A percentile compares a stretch with the other conserved stretches of the same genome.
These are phyloP conservation scores for Microtus montanus DNA, from an alignment of 2,113 vertebrate species.

Conservation along the genomic window DNA sequence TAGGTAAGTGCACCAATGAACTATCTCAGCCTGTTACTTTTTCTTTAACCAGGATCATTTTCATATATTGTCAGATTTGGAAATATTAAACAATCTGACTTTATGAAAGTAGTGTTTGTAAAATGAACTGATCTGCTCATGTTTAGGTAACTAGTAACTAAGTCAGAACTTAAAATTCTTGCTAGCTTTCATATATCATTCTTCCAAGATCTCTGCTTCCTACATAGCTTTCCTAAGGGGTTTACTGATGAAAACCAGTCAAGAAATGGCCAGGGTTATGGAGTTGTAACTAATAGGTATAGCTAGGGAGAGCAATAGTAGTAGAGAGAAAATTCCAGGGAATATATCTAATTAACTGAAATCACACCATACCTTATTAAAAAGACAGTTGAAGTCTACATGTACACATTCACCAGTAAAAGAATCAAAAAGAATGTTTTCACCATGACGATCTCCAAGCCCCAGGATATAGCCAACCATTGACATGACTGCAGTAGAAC, in stretches of 20 bases:
- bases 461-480: conserved; percentile 99
- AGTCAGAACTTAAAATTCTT: conserved; percentile 36
- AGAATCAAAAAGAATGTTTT: conserved; percentile 98
- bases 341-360: conserved; percentile 41
- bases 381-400: conserved; percentile 99
- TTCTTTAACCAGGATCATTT: conserved; percentile 3
- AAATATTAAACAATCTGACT: conserved; percentile 38
- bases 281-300: not conserved
- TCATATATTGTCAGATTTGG: conserved; percentile 14
- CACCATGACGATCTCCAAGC: conserved; percentile 97
- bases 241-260: conserved; percentile 4
- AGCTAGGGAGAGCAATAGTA: not conserved
- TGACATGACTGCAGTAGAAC: conserved; percentile 98
- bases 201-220: conserved; percentile 16
- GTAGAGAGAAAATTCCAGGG: conserved; percentile 8
- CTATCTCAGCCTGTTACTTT: not conserved
- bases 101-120: conserved; percentile 46
- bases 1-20: not conserved
- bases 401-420: conserved; percentile 97
- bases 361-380: conserved; percentile 92
- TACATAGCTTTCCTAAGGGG: conserved; percentile 22
- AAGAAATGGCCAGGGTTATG: not conserved
- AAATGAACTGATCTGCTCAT: conserved; percentile 23
- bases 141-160: conserved; percentile 5
- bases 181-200: conserved; percentile 7